Base-by-base conservation (phyloP, 2,888 invertebrate genomes). In the Aphidoletes aphidimyza region DNA sequence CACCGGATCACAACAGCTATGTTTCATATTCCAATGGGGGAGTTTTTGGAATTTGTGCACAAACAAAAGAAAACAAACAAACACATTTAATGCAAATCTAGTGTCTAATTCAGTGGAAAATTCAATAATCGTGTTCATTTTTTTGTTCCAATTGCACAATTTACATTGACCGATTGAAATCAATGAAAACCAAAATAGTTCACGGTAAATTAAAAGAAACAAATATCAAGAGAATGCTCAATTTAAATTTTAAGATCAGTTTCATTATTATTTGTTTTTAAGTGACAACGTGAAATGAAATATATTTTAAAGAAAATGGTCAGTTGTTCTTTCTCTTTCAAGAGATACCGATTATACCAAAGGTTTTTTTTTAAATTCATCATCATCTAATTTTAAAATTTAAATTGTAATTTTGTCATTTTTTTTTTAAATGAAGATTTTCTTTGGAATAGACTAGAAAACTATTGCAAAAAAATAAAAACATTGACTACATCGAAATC, bases 111-210 rank as follows among this genome's bases (percentile, higher is more conserved):
- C 14, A 6, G 42, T 9, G 6, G 42, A 42, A 42, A 42, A 9
- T 69, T 69, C 69, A 69, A 11, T 14, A 54, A 26, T 54, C 54
- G 19, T 54, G n/a, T 54, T 54, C 54, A 22, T 22, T 19, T 22
- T 69, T 69, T 69, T n/a, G n/a, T n/a, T 69, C 54, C 30, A 69
- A 30, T 30, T 69, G 69, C 69, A 69, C 69, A 69, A 69, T 69
- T 19, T 47, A 14, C 69, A 69, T 69, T 69, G 34, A 69, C 34
- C 30, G 69, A 69, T n/a, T 30, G 34, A 69, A 1, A 30, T 69
- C 8, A 54, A 30, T 0, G 0, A 30, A 69, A 30, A 34, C 30
- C 5, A 69, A 30, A 26, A 69, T 69, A 69, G 69, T 69, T 69
- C 30, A 69, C 17, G 22, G 22, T 8, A 26, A 54, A n/a, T n/a